Evolutionary conservation across 2,797 vertebrate genomes (phyloP).

Genomic region (Moxostoma hubbsi): DNA sequence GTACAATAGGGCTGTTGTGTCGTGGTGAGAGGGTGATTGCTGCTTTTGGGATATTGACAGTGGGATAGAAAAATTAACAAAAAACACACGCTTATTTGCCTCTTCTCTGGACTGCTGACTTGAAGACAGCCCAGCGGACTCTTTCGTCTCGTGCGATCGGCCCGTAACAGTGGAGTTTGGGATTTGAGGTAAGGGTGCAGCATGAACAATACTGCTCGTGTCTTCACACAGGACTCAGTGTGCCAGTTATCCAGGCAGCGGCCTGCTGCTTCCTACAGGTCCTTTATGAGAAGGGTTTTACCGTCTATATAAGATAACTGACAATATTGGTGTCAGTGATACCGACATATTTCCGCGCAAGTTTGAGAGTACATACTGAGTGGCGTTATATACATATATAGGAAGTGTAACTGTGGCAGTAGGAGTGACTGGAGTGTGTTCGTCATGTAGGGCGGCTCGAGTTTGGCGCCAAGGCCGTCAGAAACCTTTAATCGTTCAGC

Average conservation of each 20-base stretch:
- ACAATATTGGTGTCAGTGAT: neutral
- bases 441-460: conserved; percentile 54
- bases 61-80: conserved; percentile 57
- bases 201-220: conserved; percentile 74
- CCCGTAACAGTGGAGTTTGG: conserved; percentile 48
- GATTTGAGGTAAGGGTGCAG: conserved; percentile 73
- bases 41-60: conserved; percentile 68
- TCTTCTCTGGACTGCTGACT: neutral
- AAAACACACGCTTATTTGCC: conserved; percentile 1
- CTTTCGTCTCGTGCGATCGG: conserved; percentile 32
- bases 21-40: conserved; percentile 71
- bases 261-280: conserved; percentile 63
- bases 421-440: conserved; percentile 48
- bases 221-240: conserved; percentile 64
- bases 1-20: conserved; percentile 95
- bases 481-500: conserved; percentile 38
- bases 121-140: conserved; percentile 7
- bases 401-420: conserved; percentile 71
- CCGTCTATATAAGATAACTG: neutral
- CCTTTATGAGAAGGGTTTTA: neutral
- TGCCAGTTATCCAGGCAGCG: conserved; percentile 70
- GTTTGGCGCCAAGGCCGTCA: conserved; percentile 78
- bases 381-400: conserved; percentile 4
- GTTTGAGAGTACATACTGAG: neutral
- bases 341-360: neutral